These are phyloP conservation scores for Euwallacea similis DNA, from an alignment of 1,140 invertebrate genomes.

Conservation along the genomic window DNA sequence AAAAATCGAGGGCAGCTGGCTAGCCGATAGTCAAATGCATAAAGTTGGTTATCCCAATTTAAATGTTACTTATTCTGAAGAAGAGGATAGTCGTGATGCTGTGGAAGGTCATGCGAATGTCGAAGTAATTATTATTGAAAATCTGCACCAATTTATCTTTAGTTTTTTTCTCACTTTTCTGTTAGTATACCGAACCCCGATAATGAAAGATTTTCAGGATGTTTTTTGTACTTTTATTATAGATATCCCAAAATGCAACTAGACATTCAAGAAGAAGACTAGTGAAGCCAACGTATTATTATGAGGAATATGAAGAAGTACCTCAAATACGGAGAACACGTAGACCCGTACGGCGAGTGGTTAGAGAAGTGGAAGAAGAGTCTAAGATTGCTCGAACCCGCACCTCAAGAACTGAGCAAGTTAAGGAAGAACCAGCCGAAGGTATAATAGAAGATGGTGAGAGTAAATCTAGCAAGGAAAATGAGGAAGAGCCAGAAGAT, in stretches of 20 bases:
- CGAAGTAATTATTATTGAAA: slow-evolving; percentile 16
- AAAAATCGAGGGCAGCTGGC: slow-evolving; percentile 57
- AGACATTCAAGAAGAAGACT: slow-evolving; percentile 28
- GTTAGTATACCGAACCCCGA: background rate
- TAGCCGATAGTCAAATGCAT: slow-evolving; percentile 53
- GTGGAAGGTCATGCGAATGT: slow-evolving; percentile 36
- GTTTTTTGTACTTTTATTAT: too few species aligned
- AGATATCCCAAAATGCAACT: slow-evolving; percentile 9
- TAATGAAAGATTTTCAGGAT: too few species aligned
- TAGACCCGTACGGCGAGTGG: slow-evolving; percentile 11
- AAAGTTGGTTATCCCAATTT: slow-evolving; percentile 53
- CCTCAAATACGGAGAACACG: slow-evolving; percentile 25
- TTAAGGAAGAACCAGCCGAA: slow-evolving; percentile 17
- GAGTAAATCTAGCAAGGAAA: slow-evolving; percentile 25
- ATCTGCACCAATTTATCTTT: background rate
- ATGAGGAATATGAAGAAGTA: slow-evolving; percentile 32
- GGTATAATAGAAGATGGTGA: slow-evolving; percentile 12
- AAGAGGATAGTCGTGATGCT: slow-evolving; percentile 52
- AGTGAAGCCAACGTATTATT: slow-evolving; percentile 33
- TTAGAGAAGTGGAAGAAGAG: slow-evolving; percentile 17
- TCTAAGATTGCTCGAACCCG: slow-evolving; percentile 1
- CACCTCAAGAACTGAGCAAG: slow-evolving; percentile 4
- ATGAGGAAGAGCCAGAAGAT: slow-evolving; percentile 9
- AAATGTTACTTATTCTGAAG: slow-evolving; percentile 49
- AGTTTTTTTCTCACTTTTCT: background rate